Conservation (phyloP, 2,888 invertebrate species). For the Phymatocera aterrima region DNA sequence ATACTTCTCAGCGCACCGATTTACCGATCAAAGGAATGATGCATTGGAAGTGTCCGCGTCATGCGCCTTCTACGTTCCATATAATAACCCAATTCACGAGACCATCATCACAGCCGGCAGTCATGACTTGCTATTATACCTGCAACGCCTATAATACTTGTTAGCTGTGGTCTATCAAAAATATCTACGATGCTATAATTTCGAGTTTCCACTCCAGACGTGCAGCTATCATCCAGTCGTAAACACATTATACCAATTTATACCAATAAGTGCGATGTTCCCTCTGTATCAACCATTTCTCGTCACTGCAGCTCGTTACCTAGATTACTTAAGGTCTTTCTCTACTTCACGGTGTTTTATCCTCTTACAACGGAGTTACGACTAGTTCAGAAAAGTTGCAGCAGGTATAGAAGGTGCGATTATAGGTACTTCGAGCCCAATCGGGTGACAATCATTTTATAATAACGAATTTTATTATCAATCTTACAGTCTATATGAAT, state of each 20-base stretch:
- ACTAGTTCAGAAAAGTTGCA: background rate
- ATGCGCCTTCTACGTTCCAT: no score
- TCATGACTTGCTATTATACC: no score
- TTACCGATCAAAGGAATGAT: no score
- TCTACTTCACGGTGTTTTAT: background rate
- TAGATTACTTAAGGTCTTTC: background rate
- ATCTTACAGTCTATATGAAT: background rate
- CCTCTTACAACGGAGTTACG: no score
- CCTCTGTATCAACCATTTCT: background rate
- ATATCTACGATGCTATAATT: background rate
- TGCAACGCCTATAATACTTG: no score
- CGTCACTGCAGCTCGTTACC: background rate
- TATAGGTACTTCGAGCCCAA: no score
- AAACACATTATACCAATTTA: slow-evolving; percentile 23
- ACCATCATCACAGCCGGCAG: no score
- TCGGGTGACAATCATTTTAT: background rate
- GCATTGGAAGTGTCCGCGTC: no score
- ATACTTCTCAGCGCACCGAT: no score
- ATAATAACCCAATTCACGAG: no score
- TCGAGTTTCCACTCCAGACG: no score
- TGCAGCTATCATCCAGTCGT: background rate
- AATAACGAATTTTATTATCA: slow-evolving; percentile 2
- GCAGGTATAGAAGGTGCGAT: background rate
- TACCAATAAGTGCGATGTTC: background rate
- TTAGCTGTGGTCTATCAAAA: background rate